Base-by-base conservation (phyloP, 2,113 vertebrate species). In the Otus sunia region DNA sequence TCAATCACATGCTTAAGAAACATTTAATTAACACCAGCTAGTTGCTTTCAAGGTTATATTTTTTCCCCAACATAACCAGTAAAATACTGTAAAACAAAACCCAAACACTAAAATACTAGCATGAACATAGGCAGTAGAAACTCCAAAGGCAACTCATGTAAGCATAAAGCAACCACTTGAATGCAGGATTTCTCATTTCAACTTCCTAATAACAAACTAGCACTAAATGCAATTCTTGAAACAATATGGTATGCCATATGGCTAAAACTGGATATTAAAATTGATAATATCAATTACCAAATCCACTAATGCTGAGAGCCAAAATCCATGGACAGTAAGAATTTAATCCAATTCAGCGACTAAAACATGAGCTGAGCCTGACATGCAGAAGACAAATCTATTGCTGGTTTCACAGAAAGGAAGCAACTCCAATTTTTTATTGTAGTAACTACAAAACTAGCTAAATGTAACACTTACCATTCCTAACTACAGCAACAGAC, bases 281-380 rank as follows among this genome's bases (percentile, higher is more conserved):
- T 72, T 97, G 96, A 97, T 97, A 98, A 63, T 97, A 97, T 98
- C 98, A 98, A 97, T 98, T 98, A 98, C 98, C 97, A 98, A 98
- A 98, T 98, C 97, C 98, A 96, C 97, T 98, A 97, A 98, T 95
- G 97, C 97, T 29, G 93, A 98, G 96, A 98, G 97, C 97, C 97
- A 97, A 95, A 98, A 98, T 96, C 97, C 97, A 95, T 2, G 93
- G 97, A 93, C 98, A 96, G 97, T 97, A 98, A 98, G 98, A 98
- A 98, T 98, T 98, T 98, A 98, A 98, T 98, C 98, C 98, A 98
- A 98, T 98, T 98, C 97, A 92, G 92, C 15, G 96, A 86, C 96
- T 87, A 62, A 93, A 96, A 97, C 96, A 96, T 10, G 85, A 98
- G 98, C 98, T 96, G 97, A 97, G 96, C 86, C 91, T 29, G 29